Base-by-base conservation (phyloP, 1,140 invertebrate genomes). In the Dendroctonus valens region DNA sequence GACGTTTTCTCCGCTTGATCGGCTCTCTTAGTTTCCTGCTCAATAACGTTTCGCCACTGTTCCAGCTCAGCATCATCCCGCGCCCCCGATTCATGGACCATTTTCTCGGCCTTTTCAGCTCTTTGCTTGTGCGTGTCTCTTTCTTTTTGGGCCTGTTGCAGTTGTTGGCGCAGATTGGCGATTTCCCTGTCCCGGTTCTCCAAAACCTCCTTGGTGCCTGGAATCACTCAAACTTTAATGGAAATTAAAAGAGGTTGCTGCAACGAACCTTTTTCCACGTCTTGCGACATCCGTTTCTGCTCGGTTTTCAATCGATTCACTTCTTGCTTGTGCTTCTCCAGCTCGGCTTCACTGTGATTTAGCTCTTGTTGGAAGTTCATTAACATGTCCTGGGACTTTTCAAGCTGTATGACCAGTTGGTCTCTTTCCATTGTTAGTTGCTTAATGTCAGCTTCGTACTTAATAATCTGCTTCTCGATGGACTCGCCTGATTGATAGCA, bases 341-440 rank as follows among this genome's bases (percentile, higher is more conserved):
- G 78, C 76, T 93, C 91, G 38, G 86, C 83, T 79, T 94, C 91
- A 67, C 89, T 89, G 61, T 89, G 84, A 72, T 91, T 91, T 58
- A 95, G 75, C 74, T 95, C 92, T 74, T 93, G 88, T 78, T 94
- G 93, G 88, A 95, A 94, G 78, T 93, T 93, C 79, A 94, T 89
- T 46, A 96, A 78, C 85, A 96, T 94, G 73, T 94, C 92, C 77
- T 95, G 92, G 6, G 91, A 93, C 78, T 96, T 95, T 77, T 96
- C 92, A 73, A 96, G 75, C 77, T 95, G 93, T 54, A 89, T 86
- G 0, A 95, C 91, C 60, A 95, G 78, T 77, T 95, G 92, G 76
- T 95, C 92, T 55, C 92, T 80, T 78, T 95, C 92, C 44, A 89
- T 85, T 41, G 90, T 89, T 71, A 95, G 73, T 76, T 94, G 91